Conservation (phyloP, 2,888 invertebrate genomes). For the Nymphalis urticae region DNA sequence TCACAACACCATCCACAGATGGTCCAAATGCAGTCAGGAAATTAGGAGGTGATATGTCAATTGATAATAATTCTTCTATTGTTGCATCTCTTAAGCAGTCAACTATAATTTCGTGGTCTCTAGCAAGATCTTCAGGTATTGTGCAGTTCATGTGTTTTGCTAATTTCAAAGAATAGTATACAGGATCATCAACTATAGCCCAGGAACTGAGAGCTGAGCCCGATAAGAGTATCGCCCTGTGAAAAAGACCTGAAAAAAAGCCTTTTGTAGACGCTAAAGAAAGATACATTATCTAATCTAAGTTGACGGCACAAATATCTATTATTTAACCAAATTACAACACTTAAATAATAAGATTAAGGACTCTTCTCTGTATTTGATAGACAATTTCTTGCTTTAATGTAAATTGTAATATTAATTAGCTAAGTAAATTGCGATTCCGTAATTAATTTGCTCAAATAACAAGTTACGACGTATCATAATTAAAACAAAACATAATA, state of each 20-base stretch:
- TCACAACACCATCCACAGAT: slow-evolving; percentile 96
- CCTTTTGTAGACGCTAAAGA: neutral
- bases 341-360: slow-evolving; percentile 25
- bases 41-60: slow-evolving; percentile 90
- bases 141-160: slow-evolving; percentile 91
- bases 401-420: slow-evolving; percentile 18
- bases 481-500: slow-evolving; percentile 7
- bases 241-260: slow-evolving; percentile 87
- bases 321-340: slow-evolving; percentile 20
- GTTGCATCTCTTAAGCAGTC: slow-evolving; percentile 90
- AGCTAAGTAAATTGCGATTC: slow-evolving; percentile 15
- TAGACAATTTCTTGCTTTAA: slow-evolving; percentile 12
- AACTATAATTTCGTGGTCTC: slow-evolving; percentile 91
- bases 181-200: slow-evolving; percentile 94
- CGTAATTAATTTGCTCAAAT: slow-evolving; percentile 21
- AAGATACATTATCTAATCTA: slow-evolving; percentile 15
- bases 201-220: slow-evolving; percentile 94
- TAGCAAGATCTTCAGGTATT: slow-evolving; percentile 89
- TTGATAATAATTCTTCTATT: slow-evolving; percentile 86
- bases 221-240: slow-evolving; percentile 91
- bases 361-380: slow-evolving; percentile 23
- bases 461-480: slow-evolving; percentile 1
- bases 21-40: slow-evolving; percentile 95
- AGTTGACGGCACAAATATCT: slow-evolving; percentile 10
- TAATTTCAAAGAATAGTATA: slow-evolving; percentile 89